Base-by-base conservation (phyloP, 2,888 invertebrate genomes). In the Spatulosminthurus flaviceps region DNA sequence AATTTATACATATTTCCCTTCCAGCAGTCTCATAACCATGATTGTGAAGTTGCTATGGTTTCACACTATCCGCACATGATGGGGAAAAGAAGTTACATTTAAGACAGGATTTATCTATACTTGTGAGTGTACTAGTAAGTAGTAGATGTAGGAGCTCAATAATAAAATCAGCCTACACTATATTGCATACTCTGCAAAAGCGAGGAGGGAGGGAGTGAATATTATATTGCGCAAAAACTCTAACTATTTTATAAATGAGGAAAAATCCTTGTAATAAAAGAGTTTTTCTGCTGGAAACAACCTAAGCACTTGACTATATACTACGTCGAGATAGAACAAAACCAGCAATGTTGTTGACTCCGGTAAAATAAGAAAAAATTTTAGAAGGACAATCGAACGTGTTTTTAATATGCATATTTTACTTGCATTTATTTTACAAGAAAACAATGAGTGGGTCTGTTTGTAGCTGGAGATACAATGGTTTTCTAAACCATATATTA, bases 201-300 rank as follows among this genome's bases (percentile, higher is more conserved):
- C n/a, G n/a, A n/a, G n/a, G n/a, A n/a, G n/a, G n/a, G n/a, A n/a
- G n/a, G n/a, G 1, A 51, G 19, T 51, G 16, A 51, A 51, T 19
- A n/a, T n/a, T n/a, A 13, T 51, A n/a, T 51, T 51, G 51, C 51
- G 51, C 51, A 64, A 64, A 64, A 64, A 64, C 64, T 64, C 4
- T 9, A 64, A 64, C 70, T 1, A 34, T 70, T 70, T 70, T 41
- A 34, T 70, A 22, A 42, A 76, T 43, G 28, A 76, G 76, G 76
- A 76, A 76, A 76, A 76, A 76, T 76, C 76, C 76, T 76, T 76
- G 76, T 51, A 76, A 69, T 76, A 76, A 76, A 41, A 64, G n/a
- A 34, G 29, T 75, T 41, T 75, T 66, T 76, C 21, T 69, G 41
- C 28, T 76, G 1, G 34, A 13, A 13, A 42, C 51, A 13, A 13